Base-by-base conservation (phyloP, 2,113 vertebrate species). In the Microcebus jonahi region DNA sequence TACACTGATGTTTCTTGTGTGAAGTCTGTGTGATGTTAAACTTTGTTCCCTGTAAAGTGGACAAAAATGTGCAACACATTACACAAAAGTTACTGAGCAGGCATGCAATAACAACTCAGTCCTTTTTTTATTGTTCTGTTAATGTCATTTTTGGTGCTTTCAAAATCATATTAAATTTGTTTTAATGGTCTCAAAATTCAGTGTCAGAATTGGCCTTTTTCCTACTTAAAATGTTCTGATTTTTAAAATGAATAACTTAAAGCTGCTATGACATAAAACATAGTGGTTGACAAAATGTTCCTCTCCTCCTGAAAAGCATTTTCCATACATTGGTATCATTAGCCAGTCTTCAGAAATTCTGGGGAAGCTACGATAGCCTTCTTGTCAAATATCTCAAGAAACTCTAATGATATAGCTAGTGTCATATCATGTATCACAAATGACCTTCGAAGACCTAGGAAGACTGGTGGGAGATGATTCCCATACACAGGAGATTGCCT, bases 101-200 rank as follows among this genome's bases (percentile, higher is more conserved):
- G 0, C 29, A 63, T 80, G 11, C 7, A 36, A 42, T 67, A 5
- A 81, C 25, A 70, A 81, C 12, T 45, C 21, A 45, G 29, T 0
- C 1, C 14, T 42, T 85, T 86, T n/a, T 57, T 29, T 34, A 5
- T 42, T 59, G 3, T 45, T 95, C 7, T 75, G 34, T 29, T n/a
- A 53, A 29, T 61, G 15, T 82, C 59, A 65, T 79, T 57, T 93
- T n/a, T 18, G 7, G 50, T 90, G 34, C 15, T 59, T 50, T 86
- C 15, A 85, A 70, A 89, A 95, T 96, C 23, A 70, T 59, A 61
- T 55, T 23, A 79, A 76, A 59, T 68, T 94, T 94, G 17, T 90
- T 81, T 92, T 73, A 93, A 83, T 75, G 45, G 4, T 57, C 8
- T 93, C 13, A 87, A 68, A 70, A 81, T 39, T 36, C 23, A 73